Base-by-base conservation (phyloP, 1,140 invertebrate genomes). In the Frieseomelitta varia region DNA sequence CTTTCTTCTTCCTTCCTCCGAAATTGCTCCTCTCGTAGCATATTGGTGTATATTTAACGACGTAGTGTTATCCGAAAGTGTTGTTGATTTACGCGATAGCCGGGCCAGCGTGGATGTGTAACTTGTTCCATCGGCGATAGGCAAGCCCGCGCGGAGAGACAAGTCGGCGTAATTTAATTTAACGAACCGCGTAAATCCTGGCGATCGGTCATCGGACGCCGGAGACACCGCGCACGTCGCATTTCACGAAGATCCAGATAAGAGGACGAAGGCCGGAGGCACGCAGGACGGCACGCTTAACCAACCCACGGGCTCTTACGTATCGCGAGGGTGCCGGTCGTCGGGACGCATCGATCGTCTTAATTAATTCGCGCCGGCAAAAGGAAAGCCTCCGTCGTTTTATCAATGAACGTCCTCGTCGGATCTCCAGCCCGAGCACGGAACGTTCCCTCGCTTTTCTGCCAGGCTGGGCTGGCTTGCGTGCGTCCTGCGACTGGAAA, bases 161-260 rank as follows among this genome's bases (percentile, higher is more conserved):
- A 80, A 84, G 78, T 84, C 77, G 78, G 68, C 68, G 78, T 84
- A 84, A 79, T 79, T 79, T 79, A 79, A 84, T 79, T 84, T 84
- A 84, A 84, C 83, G 83, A 84, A 79, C 83, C 69, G 21, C 76
- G 83, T 84, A 79, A 80, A 79, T 84, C 78, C 69, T 65, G 34
- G 53, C 83, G 83, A 84, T 84, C 78, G 83, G 83, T 80, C 83
- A 74, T 80, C 78, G 77, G 51, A 65, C 69, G 82, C 51, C 53
- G 21, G n/a, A 21, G 75, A 78, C 81, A 76, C 80, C 76, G 63
- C 58, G 80, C 81, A 84, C 81, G 76, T 84, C 81, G 81, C 81
- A 84, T 84, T 84, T 84, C 76, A 84, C 81, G 14, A 34, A 74
- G 83, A 84, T 84, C 83, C 78, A 73, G 83, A 84, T 84, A 84